Percentiles rank a stretch among this genome's conserved stretches.
phyloP scores from a whole-genome alignment of 1,140 invertebrate species.

The Cardiocondyla obscurior region DNA sequence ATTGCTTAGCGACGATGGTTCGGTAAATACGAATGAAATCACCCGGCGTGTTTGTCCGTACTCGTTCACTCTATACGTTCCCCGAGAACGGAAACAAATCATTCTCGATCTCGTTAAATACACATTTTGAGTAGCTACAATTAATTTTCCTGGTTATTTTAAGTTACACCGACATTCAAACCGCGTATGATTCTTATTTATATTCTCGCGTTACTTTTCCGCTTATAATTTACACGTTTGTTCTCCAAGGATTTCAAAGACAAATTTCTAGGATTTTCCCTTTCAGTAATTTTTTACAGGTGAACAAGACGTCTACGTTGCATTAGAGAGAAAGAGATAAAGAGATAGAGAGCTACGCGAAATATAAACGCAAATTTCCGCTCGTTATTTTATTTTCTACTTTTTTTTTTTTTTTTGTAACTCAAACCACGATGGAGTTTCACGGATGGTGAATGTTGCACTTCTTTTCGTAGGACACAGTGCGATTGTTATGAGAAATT shows the following conservation, averaged over 20 bases:
- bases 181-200: neutral
- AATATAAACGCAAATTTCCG: neutral
- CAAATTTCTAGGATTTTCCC: neutral
- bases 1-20: slow-evolving; percentile 3
- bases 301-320: neutral
- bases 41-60: neutral
- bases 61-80: neutral
- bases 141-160: neutral
- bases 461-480: neutral
- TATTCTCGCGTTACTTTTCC: neutral
- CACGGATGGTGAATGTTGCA: neutral
- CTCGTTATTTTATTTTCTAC: neutral
- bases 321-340: no score
- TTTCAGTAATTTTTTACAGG: neutral
- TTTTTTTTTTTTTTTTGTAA: neutral
- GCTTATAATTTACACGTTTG: neutral
- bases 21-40: slow-evolving; percentile 29
- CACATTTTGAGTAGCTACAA: neutral
- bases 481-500: slow-evolving; percentile 34
- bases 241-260: neutral
- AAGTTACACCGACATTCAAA: neutral
- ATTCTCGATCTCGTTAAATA: neutral
- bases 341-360: neutral
- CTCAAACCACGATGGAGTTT: slow-evolving; percentile 1
- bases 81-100: neutral